phyloP scores from a whole-genome alignment of 2,797 vertebrate species.

The Spea hammondii region DNA sequence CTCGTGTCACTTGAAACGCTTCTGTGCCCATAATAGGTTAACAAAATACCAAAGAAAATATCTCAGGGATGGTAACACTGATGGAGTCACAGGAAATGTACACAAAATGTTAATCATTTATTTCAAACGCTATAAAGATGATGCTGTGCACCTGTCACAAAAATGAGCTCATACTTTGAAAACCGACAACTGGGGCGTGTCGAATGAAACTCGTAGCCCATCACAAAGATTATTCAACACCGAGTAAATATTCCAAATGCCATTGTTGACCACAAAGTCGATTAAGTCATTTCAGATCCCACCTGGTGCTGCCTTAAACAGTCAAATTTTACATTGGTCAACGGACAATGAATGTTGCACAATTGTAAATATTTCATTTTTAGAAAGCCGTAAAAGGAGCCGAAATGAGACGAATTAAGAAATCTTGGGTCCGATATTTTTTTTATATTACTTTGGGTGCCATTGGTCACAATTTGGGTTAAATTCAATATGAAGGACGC shows the following conservation, averaged over 20 bases:
- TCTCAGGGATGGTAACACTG: background rate
- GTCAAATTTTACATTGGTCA: too few species aligned
- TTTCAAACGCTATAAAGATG: slow-evolving; percentile 4
- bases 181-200: background rate
- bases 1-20: too few species aligned
- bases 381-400: too few species aligned
- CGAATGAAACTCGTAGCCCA: background rate
- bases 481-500: too few species aligned
- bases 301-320: too few species aligned
- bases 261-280: background rate
- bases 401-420: too few species aligned
- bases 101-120: slow-evolving; percentile 9
- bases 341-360: too few species aligned
- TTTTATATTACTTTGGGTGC: too few species aligned
- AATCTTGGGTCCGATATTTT: too few species aligned
- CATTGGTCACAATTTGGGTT: too few species aligned
- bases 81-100: slow-evolving; percentile 18
- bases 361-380: too few species aligned
- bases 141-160: slow-evolving; percentile 10
- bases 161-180: slow-evolving; percentile 11
- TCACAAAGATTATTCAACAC: background rate
- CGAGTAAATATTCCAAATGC: slow-evolving; percentile 7
- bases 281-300: too few species aligned
- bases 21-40: background rate
- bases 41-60: background rate